Percentiles rank a stretch among this genome's conserved stretches.
Evolutionary conservation across 1,140 invertebrate species (phyloP).

Genomic region (Bombus affinis): DNA sequence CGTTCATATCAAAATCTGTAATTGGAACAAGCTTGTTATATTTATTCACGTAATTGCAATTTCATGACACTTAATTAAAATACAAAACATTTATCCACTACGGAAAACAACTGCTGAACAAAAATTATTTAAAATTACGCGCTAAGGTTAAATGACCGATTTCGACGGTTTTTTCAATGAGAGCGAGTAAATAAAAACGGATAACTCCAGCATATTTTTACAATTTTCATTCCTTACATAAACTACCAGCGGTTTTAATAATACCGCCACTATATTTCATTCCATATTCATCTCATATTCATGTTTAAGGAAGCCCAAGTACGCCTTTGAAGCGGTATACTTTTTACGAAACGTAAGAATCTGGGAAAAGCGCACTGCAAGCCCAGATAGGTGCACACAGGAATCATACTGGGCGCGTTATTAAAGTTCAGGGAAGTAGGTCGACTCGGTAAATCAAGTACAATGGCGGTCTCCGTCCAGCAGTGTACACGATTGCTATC

Average conservation of each 20-base stretch:
- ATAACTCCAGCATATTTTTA: not conserved
- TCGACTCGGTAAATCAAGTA: constrained; percentile 61
- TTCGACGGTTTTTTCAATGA: not conserved
- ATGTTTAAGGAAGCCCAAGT: not conserved
- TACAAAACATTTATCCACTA: too few species aligned
- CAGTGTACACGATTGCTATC: not conserved
- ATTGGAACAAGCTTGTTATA: too few species aligned
- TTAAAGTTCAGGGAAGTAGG: constrained; percentile 28
- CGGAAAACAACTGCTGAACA: too few species aligned
- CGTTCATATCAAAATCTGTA: too few species aligned
- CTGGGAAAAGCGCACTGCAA: not conserved
- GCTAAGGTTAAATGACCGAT: too few species aligned
- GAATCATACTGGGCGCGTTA: constrained; percentile 2
- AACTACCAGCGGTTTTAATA: too few species aligned
- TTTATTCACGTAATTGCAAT: too few species aligned
- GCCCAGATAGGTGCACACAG: not conserved
- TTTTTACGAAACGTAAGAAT: not conserved
- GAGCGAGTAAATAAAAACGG: not conserved
- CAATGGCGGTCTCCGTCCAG: constrained; percentile 35
- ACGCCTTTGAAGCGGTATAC: too few species aligned
- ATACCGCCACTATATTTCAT: not conserved
- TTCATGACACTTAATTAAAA: too few species aligned
- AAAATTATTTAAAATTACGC: too few species aligned
- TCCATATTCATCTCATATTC: not conserved
- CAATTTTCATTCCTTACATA: not conserved